Conservation (phyloP, 1,140 invertebrate genomes). For the Drosophila nebulosa region DNA sequence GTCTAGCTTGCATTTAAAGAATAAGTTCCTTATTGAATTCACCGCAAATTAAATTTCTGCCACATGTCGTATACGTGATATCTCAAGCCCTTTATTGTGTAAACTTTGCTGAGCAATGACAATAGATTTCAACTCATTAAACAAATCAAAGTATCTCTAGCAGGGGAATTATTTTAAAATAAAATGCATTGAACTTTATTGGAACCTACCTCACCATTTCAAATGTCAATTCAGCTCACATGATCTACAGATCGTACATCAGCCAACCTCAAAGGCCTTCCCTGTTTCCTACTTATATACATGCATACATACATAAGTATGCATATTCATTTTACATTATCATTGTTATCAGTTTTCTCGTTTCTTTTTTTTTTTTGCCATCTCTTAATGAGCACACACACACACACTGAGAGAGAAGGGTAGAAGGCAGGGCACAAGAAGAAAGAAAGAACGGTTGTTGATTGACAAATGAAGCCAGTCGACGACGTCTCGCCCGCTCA, state of each 20-base stretch:
- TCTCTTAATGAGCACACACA: slow-evolving; percentile 3
- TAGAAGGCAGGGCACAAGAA: not conserved
- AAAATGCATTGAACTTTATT: too few relatives aligned
- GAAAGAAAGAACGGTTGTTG: slow-evolving; percentile 29
- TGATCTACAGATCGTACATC: slow-evolving; percentile 1
- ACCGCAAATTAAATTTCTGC: too few relatives aligned
- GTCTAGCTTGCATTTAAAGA: too few relatives aligned
- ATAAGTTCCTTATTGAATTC: too few relatives aligned
- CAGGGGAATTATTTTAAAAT: too few relatives aligned
- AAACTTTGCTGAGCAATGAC: too few relatives aligned
- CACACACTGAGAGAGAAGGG: not conserved
- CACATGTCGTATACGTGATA: too few relatives aligned
- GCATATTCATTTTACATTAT: slow-evolving; percentile 6
- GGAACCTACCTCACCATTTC: not conserved
- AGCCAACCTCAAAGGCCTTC: too few relatives aligned
- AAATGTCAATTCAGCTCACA: not conserved
- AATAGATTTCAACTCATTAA: too few relatives aligned
- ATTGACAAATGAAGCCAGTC: slow-evolving; percentile 41
- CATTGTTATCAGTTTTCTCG: slow-evolving; percentile 36
- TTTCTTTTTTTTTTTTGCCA: slow-evolving; percentile 6
- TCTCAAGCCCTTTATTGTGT: too few relatives aligned
- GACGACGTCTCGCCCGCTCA: not conserved
- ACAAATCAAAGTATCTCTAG: too few relatives aligned
- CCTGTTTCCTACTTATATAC: too few relatives aligned
- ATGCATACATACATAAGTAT: not conserved